Base-by-base conservation (phyloP, 2,113 vertebrate species). In the Dasyornis broadbenti region DNA sequence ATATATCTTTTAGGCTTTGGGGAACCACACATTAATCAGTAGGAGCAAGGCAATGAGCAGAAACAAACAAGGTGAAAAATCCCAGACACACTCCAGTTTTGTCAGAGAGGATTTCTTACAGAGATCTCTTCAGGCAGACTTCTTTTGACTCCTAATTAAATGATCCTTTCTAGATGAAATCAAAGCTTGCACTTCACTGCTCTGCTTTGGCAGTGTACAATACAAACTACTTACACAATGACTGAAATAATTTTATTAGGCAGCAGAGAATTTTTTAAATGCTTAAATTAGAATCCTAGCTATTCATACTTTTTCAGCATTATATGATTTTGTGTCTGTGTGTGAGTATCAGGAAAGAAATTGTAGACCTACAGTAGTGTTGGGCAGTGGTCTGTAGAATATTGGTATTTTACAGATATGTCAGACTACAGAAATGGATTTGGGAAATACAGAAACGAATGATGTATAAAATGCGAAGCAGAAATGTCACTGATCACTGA, bases 401-500 rank as follows among this genome's bases (percentile, higher is more conserved):
- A 89, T 27, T 30, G 26, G 24, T 79, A 66, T 92, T 96, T 95
- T 94, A 90, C 69, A 75, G 78, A 65, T 66, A 61, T 1, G 2
- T 93, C 83, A 84, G 61, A 60, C 30, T 52, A 31, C 20, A 88
- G 75, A 90, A 94, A 95, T 61, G 52, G 45, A 92, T 95, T 92
- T 65, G 65, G 76, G 71, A 92, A 91, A 70, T 75, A 94, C 19
- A 89, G 82, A 94, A 96, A 86, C 0, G 9, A 91, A 89, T 79
- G 33, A 86, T 63, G 54, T 90, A 79, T 79, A 79, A 96, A 97
- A 96, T 89, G 82, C 50, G 90, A 87, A 93, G 82, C 52, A 92
- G 88, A 96, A 97, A 95, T 95, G 77, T 94, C 84, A 92, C 70
- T 88, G 92, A 93, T 94, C 90, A 87, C 82, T 89, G 91, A 72